phyloP scores from a whole-genome alignment of 2,888 invertebrate species.

The Andrena camellia region DNA sequence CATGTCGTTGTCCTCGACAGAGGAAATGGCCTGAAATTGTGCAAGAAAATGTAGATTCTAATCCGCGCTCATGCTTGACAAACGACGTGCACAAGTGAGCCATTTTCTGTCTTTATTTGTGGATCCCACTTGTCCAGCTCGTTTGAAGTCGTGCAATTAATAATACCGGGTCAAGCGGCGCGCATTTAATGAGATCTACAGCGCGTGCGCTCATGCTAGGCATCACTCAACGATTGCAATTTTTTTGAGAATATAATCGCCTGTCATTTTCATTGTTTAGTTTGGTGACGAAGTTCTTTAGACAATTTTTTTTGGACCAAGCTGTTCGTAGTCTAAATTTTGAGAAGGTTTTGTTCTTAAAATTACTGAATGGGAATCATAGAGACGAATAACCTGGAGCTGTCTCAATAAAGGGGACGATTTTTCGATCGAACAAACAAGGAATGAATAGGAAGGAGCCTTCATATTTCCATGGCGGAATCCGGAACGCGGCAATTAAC shows the following conservation, averaged over 20 bases:
- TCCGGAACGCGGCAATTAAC: constrained; percentile 29
- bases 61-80: constrained; percentile 31
- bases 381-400: not conserved
- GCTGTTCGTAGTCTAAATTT: not conserved
- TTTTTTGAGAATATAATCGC: not conserved
- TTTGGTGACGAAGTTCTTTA: not conserved
- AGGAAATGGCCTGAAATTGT: not conserved
- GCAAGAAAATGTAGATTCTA: constrained; percentile 4
- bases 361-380: not conserved
- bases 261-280: not conserved
- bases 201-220: constrained; percentile 49
- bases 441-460: constrained; percentile 19
- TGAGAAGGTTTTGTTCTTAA: not conserved
- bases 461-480: constrained; percentile 28
- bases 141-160: constrained; percentile 67
- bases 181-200: constrained; percentile 68
- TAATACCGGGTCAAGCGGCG: constrained; percentile 69
- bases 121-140: constrained; percentile 50
- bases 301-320: too few relatives aligned
- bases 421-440: constrained; percentile 20
- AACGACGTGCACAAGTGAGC: constrained; percentile 72
- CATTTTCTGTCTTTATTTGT: constrained; percentile 49
- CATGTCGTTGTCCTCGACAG: not conserved
- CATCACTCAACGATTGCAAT: not conserved
- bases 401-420: constrained; percentile 7